Conservation (phyloP, 2,113 vertebrate genomes). For the Holacanthus passer region DNA sequence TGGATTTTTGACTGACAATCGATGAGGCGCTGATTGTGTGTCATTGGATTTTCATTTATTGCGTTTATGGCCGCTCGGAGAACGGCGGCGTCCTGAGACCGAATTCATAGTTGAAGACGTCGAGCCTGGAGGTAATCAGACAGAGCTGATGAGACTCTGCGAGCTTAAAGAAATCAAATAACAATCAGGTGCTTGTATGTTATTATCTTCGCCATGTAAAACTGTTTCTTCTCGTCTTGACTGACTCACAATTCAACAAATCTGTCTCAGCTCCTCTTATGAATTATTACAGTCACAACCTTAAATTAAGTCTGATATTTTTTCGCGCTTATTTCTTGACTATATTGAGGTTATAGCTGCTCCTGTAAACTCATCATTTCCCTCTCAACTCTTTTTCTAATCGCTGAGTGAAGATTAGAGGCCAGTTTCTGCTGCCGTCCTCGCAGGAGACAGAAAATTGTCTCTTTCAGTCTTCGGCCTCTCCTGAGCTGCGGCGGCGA, state of each 20-base stretch:
- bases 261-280: conserved; percentile 5
- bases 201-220: neutral
- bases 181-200: neutral
- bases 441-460: conserved; percentile 46
- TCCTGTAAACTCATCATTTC: conserved; percentile 50
- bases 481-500: conserved; percentile 23
- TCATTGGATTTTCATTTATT: conserved; percentile 43
- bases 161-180: neutral
- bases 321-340: conserved; percentile 24
- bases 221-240: too few relatives aligned
- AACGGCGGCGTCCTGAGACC: too few relatives aligned
- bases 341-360: conserved; percentile 31
- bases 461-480: conserved; percentile 34
- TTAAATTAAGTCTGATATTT: conserved; percentile 31
- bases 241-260: conserved; percentile 16
- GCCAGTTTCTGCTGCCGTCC: conserved; percentile 30
- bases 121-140: neutral
- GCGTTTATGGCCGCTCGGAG: conserved; percentile 13
- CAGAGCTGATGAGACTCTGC: conserved; percentile 1
- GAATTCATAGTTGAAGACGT: neutral
- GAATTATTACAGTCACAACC: conserved; percentile 46
- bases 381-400: conserved; percentile 46
- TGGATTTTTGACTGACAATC: conserved; percentile 13
- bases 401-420: conserved; percentile 55
- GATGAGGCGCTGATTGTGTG: conserved; percentile 12